phyloP scores from a whole-genome alignment of 2,888 invertebrate species.

The Charanyca ferruginea region DNA sequence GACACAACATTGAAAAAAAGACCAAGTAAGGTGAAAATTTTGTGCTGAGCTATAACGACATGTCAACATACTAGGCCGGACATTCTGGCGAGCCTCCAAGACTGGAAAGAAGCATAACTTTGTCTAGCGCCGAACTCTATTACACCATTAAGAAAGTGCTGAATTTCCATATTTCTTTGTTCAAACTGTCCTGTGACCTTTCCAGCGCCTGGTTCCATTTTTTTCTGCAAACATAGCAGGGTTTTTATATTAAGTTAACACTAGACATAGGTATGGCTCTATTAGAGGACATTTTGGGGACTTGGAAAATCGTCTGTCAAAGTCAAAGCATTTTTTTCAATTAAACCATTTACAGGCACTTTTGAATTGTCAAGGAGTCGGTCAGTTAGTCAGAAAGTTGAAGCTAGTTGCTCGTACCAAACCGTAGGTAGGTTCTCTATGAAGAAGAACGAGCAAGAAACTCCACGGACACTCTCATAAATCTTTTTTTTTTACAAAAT shows the following conservation, averaged over 20 bases:
- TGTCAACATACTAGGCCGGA: conserved; percentile 34
- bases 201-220: conserved; percentile 20
- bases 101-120: conserved; percentile 14
- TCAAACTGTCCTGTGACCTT: conserved; percentile 35
- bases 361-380: no score
- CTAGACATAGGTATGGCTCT: conserved; percentile 5
- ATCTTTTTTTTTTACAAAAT: no score
- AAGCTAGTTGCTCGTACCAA: no score
- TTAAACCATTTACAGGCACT: no score
- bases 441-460: no score
- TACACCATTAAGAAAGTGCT: conserved; percentile 42
- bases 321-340: no score
- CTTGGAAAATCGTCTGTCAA: no score
- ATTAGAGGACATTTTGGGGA: background rate
- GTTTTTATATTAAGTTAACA: conserved; percentile 40
- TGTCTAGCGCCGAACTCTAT: conserved; percentile 30
- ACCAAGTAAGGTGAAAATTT: background rate
- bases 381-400: no score
- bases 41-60: conserved; percentile 11
- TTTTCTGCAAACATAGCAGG: conserved; percentile 36
- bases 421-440: no score
- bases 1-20: conserved; percentile 13
- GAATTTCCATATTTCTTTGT: conserved; percentile 47
- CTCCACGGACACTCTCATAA: no score
- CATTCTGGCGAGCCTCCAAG: conserved; percentile 52